Base-by-base conservation (phyloP, 2,888 invertebrate species). In the Galeopsomyia nigrocyanea region DNA sequence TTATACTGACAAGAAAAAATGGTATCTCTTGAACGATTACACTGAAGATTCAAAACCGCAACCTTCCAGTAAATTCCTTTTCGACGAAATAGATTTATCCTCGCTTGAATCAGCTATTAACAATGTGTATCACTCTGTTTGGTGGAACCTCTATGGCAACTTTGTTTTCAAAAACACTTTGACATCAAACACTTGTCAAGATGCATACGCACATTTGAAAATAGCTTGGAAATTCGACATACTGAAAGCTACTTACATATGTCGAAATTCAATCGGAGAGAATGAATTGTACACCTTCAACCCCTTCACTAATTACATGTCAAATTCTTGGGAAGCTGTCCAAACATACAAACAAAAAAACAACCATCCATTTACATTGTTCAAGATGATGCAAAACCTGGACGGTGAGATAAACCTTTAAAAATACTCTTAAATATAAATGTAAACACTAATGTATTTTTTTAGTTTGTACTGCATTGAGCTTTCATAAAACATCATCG, bases 181-280 rank as follows among this genome's bases (percentile, higher is more conserved):
- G n/a, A n/a, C 14, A 13, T 7, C 31, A 3, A n/a, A 31, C 31
- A n/a, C 2, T 10, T 26, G 31, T 57, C 16, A n/a, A 31, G 6
- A 31, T 57, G 31, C 57, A 5, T n/a, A 57, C 16, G n/a, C n/a
- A 31, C n/a, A 6, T 19, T 31, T 26, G n/a, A 31, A 13, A n/a
- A 57, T 57, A 1, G 57, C n/a, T 16, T 57, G 57, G 57, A n/a
- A 57, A 13, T 57, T 16, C 13, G 57, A 57, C 31, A 16, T 57
- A 13, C 16, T 57, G 6, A 7, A 16, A n/a, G 31, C 19, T 9
- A 57, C 5, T 5, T 56, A 6, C n/a, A 1, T 26, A 3, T 56
- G 56, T 31, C 31, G 6, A 1, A 31, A 57, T 31, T 57, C 31
- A 1, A 3, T n/a, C 16, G 9, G 14, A 9, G 1, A 7, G 7